These are phyloP conservation scores for Philypnodon macrostomus DNA, from an alignment of 2,797 vertebrate genomes.

Conservation along the genomic window DNA sequence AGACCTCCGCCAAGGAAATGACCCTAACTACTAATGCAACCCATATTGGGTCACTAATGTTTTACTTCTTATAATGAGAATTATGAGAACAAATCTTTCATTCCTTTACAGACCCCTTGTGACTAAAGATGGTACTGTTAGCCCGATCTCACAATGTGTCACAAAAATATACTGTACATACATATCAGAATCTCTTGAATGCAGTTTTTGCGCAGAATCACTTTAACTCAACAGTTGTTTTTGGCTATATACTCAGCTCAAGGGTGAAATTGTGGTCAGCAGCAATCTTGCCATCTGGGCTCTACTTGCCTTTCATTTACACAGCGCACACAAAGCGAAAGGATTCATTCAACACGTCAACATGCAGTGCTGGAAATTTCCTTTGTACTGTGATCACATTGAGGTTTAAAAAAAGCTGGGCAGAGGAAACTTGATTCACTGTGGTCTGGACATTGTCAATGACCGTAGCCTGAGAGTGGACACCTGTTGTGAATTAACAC, in stretches of 20 bases:
- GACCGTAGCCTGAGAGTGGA: slow-evolving; percentile 40
- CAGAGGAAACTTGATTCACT: slow-evolving; percentile 56
- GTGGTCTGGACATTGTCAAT: slow-evolving; percentile 59
- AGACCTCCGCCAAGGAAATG: too few relatives aligned
- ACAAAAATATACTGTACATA: too few relatives aligned
- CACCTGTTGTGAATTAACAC: slow-evolving; percentile 61
- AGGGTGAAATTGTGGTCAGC: slow-evolving; percentile 54
- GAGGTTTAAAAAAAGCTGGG: slow-evolving; percentile 51
- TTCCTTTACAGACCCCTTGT: too few relatives aligned
- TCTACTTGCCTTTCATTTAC: slow-evolving; percentile 62
- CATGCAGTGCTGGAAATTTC: slow-evolving; percentile 66
- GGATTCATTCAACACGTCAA: slow-evolving; percentile 56
- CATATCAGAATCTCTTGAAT: slow-evolving; percentile 9
- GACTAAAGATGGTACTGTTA: not conserved
- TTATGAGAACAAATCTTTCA: too few relatives aligned
- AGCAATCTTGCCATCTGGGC: slow-evolving; percentile 61
- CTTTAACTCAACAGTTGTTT: slow-evolving; percentile 2
- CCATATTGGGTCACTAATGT: not conserved
- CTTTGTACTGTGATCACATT: slow-evolving; percentile 52
- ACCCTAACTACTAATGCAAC: not conserved
- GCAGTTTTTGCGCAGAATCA: slow-evolving; percentile 15
- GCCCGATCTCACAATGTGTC: too few relatives aligned
- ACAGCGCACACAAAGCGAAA: slow-evolving; percentile 61
- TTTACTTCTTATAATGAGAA: too few relatives aligned
- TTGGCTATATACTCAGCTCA: not conserved